Evolutionary conservation across 2,797 vertebrate genomes (phyloP), one percentile per base, ranked within the genome.

Genomic region (Tenualosa ilisha): DNA sequence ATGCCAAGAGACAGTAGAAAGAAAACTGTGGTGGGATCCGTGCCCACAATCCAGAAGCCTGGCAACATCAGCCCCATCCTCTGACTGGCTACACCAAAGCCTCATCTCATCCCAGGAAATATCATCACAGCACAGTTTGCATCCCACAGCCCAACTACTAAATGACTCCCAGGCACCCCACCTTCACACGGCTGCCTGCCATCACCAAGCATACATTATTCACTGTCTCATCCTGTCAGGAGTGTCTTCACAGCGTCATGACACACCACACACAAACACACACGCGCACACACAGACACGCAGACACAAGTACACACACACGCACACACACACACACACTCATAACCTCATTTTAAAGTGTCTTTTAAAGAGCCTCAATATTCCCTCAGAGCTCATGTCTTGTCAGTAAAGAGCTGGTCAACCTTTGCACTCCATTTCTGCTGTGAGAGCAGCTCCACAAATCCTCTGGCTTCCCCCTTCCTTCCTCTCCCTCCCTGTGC

Each of bases 351-450:
- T 31, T 31, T 31, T 31, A 31, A 31, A 31, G 31, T 46, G 13
- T 79, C 17, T 79, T 22, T 79, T 79, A 43, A 46, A 79, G 46
- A 51, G 7, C 72, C 72, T 79, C 72, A 46, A 40, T 22, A 46
- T 46, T 17, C 72, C 72, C 15, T 79, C 15, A 79, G 40, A 79
- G 40, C 40, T 79, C 72, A 79, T 79, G 72, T 43, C 72, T 40
- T 46, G 13, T 37, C 40, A 46, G 72, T 46, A 22, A 40, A 46
- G 72, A 79, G 72, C 72, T 79, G 17, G 20, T 79, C 72, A 17
- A 40, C 40, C 40, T 79, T 22, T 79, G 72, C 72, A 79, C 72
- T 63, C 59, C 6, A 63, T 63, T 63, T 63, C 59, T 43, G 72
- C 40, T 79, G 40, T 46, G 72, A 79, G 20, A 79, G 40, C 72